phyloP scores from a whole-genome alignment of 2,888 invertebrate species.

The Eupithecia abbreviata region DNA sequence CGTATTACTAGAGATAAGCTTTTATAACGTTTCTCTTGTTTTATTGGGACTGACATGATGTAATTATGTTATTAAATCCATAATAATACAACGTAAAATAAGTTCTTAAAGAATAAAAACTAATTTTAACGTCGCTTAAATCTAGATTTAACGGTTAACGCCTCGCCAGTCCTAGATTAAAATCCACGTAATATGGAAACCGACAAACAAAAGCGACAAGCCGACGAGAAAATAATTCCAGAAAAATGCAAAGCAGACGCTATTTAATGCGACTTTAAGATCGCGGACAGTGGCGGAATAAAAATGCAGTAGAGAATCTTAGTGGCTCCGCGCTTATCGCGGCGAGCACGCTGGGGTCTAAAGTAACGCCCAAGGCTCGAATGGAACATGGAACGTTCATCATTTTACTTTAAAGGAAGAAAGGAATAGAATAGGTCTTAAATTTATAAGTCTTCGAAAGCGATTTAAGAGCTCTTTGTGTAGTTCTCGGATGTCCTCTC shows the following conservation, averaged over 20 bases:
- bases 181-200: slow-evolving; percentile 26
- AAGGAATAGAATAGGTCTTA: neutral
- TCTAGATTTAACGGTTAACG: slow-evolving; percentile 5
- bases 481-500: neutral
- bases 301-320: slow-evolving; percentile 33
- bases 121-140: slow-evolving; percentile 5
- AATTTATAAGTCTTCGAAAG: neutral
- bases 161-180: slow-evolving; percentile 20
- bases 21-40: neutral
- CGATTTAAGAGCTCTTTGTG: neutral
- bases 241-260: slow-evolving; percentile 29
- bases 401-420: slow-evolving; percentile 3
- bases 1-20: neutral
- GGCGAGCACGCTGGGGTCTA: slow-evolving; percentile 5
- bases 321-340: slow-evolving; percentile 22
- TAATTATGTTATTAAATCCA: neutral
- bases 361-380: neutral
- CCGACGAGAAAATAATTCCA: slow-evolving; percentile 20
- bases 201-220: slow-evolving; percentile 28
- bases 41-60: neutral
- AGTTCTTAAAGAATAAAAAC: neutral
- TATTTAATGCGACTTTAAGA: slow-evolving; percentile 29
- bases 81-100: neutral
- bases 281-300: slow-evolving; percentile 25
- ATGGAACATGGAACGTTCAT: neutral